These are phyloP conservation scores for Physeter macrocephalus DNA, from an alignment of 2,113 vertebrate genomes.

Conservation along the genomic window DNA sequence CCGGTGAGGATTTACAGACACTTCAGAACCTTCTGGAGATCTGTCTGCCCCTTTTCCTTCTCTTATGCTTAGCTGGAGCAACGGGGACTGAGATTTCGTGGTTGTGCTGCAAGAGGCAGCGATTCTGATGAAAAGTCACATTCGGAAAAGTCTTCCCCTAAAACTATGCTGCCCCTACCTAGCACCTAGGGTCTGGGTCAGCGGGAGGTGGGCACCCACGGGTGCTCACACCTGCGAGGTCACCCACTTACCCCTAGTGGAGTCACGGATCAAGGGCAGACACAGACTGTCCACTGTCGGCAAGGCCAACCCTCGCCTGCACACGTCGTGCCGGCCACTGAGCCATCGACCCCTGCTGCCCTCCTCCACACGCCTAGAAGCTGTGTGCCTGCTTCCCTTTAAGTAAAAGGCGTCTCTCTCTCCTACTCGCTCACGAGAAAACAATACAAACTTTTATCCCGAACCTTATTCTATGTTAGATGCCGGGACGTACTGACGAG, in stretches of 20 bases:
- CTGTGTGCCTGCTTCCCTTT: background rate
- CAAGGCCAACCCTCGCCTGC: background rate
- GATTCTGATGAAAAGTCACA: background rate
- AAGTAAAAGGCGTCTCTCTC: background rate
- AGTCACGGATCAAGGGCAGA: background rate
- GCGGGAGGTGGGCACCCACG: background rate
- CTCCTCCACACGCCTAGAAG: background rate
- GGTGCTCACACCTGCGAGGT: background rate
- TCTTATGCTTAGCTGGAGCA: background rate
- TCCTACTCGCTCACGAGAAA: background rate
- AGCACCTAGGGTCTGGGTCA: too few species aligned
- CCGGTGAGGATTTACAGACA: too few species aligned
- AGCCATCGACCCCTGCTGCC: rapidly evolving
- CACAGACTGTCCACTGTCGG: background rate
- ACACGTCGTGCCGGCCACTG: background rate
- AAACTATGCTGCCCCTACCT: background rate
- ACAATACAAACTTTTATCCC: background rate
- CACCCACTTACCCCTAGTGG: background rate
- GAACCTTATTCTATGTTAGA: background rate
- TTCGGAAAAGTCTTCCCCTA: background rate
- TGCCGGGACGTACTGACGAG: background rate
- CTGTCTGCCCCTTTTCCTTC: too few species aligned
- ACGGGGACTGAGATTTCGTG: rapidly evolving
- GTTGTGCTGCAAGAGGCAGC: background rate
- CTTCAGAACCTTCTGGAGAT: background rate